phyloP scores from a whole-genome alignment of 2,888 invertebrate species.

The Scaptomyza polygonia region DNA sequence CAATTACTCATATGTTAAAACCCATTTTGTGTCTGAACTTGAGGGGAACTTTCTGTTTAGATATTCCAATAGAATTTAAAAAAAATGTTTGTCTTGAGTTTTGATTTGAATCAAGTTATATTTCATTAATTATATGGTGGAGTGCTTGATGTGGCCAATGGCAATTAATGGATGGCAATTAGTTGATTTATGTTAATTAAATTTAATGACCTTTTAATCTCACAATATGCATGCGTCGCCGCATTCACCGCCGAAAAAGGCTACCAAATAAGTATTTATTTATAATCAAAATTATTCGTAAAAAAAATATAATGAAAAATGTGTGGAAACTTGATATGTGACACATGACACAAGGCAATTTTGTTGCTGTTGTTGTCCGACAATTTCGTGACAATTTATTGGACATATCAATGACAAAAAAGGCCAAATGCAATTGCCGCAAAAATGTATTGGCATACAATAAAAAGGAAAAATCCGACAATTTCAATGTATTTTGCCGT shows the following conservation, averaged over 20 bases:
- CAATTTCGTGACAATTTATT: slow-evolving; percentile 78
- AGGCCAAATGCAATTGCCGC: slow-evolving; percentile 63
- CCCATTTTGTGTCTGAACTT: background rate
- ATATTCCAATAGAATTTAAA: background rate
- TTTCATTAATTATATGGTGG: slow-evolving; percentile 58
- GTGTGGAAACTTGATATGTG: slow-evolving; percentile 46
- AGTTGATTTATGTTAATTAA: slow-evolving; percentile 62
- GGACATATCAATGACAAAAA: slow-evolving; percentile 70
- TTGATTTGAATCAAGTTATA: slow-evolving; percentile 61
- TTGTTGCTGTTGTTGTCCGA: slow-evolving; percentile 21
- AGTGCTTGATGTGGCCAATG: slow-evolving; percentile 42
- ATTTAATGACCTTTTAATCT: slow-evolving; percentile 50
- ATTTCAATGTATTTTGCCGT: slow-evolving; percentile 39
- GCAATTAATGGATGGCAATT: slow-evolving; percentile 63
- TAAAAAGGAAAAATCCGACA: too few relatives aligned
- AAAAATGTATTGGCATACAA: slow-evolving; percentile 46
- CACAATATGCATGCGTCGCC: slow-evolving; percentile 36
- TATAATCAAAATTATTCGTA: slow-evolving; percentile 23
- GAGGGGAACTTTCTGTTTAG: background rate
- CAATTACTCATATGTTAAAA: background rate
- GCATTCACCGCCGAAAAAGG: slow-evolving; percentile 29
- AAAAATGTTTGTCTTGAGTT: slow-evolving; percentile 6
- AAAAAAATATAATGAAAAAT: slow-evolving; percentile 36
- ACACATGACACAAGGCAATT: slow-evolving; percentile 46
- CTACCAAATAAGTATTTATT: slow-evolving; percentile 8